These are phyloP conservation scores for Margaritifera margaritifera DNA, from an alignment of 2,888 invertebrate species.

Conservation along the genomic window DNA sequence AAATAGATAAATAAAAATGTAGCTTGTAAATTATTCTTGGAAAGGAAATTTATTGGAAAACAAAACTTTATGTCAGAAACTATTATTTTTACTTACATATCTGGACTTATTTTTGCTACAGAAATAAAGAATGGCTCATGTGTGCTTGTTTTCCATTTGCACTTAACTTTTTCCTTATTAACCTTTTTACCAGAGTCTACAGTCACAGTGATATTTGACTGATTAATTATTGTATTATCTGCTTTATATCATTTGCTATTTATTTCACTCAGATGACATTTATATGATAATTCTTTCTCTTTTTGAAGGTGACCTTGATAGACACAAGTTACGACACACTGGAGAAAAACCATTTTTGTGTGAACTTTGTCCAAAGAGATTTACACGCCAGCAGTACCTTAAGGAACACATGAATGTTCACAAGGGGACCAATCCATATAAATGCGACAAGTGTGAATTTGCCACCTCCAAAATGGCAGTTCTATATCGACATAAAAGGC, in stretches of 20 bases:
- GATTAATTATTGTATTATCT: neutral
- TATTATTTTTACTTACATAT: too few relatives aligned
- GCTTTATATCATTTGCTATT: neutral
- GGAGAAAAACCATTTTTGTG: conserved; percentile 71
- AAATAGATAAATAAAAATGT: too few relatives aligned
- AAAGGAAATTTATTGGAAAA: too few relatives aligned
- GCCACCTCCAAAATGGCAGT: conserved; percentile 65
- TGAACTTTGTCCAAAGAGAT: conserved; percentile 70
- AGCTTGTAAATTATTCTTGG: too few relatives aligned
- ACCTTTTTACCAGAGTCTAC: too few relatives aligned
- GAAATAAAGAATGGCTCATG: too few relatives aligned
- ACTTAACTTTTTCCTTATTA: too few relatives aligned
- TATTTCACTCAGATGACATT: neutral
- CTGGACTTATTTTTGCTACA: too few relatives aligned
- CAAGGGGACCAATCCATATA: conserved; percentile 69
- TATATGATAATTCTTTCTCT: conserved; percentile 7
- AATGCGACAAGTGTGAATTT: conserved; percentile 67
- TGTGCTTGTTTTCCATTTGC: too few relatives aligned
- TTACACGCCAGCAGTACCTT: conserved; percentile 72
- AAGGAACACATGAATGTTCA: conserved; percentile 73
- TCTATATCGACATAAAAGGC: conserved; percentile 63
- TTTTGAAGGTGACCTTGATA: conserved; percentile 67
- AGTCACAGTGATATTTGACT: too few relatives aligned
- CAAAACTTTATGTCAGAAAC: too few relatives aligned
- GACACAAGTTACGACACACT: conserved; percentile 71